A percentile compares a stretch with the other conserved stretches of the same genome.
Conservation (phyloP, 2,888 invertebrate genomes). For the Drosophila paucipuncta region DNA sequence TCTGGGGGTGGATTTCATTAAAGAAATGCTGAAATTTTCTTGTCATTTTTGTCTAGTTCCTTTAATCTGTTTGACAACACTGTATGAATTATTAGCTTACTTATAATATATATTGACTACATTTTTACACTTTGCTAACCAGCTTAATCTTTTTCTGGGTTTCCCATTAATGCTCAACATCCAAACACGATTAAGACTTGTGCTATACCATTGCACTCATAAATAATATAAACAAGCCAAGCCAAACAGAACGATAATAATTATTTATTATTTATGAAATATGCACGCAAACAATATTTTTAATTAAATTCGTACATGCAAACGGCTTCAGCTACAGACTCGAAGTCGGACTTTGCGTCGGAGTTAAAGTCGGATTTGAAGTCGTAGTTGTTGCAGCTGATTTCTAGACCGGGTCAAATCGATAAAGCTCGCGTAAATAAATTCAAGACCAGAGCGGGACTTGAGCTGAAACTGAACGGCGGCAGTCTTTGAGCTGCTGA, state of each 20-base stretch:
- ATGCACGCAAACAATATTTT: constrained; percentile 76
- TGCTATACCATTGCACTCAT: constrained; percentile 56
- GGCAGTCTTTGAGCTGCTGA: constrained; percentile 62
- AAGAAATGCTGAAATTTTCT: neutral
- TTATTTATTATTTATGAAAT: constrained; percentile 78
- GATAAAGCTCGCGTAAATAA: constrained; percentile 63
- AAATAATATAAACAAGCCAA: constrained; percentile 70
- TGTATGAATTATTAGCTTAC: neutral
- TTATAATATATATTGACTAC: constrained; percentile 6
- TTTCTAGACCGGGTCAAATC: constrained; percentile 72
- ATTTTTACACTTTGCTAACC: constrained; percentile 15
- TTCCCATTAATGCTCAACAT: constrained; percentile 48
- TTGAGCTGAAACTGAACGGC: constrained; percentile 18
- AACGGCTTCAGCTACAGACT: constrained; percentile 39
- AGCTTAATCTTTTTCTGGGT: constrained; percentile 5
- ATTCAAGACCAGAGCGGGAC: constrained; percentile 55
- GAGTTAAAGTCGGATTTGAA: constrained; percentile 11
- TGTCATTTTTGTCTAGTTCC: neutral
- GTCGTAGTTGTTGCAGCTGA: constrained; percentile 21
- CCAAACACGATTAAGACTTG: constrained; percentile 66
- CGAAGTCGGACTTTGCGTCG: constrained; percentile 12
- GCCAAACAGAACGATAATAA: constrained; percentile 63
- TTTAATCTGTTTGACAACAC: neutral
- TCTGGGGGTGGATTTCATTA: constrained; percentile 1
- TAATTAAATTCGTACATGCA: constrained; percentile 81